phyloP scores from a whole-genome alignment of 2,797 vertebrate species.

The Champsocephalus gunnari region DNA sequence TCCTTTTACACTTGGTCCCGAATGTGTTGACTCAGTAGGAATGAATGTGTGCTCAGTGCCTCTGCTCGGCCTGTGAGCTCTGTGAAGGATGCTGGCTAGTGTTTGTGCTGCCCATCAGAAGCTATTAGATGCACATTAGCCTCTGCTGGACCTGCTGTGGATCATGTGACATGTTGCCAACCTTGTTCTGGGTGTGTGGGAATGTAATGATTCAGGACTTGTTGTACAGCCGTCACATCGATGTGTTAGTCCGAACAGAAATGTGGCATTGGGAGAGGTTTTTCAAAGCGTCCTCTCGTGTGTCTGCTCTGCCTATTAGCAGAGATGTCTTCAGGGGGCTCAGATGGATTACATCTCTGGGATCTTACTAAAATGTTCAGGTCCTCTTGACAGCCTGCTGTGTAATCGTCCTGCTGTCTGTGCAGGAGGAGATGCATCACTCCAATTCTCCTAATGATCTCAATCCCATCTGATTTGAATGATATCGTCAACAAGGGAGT shows the following conservation, averaged over 20 bases:
- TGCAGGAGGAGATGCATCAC: conserved; percentile 14
- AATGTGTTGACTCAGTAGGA: conserved; percentile 1
- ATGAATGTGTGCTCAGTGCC: background rate
- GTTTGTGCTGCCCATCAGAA: conserved; percentile 37
- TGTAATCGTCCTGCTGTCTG: conserved; percentile 32
- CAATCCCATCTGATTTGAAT: background rate
- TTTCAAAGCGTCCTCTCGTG: conserved; percentile 24
- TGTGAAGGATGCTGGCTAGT: background rate
- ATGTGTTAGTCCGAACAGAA: conserved; percentile 27
- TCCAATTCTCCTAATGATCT: conserved; percentile 10
- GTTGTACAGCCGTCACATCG: conserved; percentile 47
- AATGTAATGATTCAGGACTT: conserved; percentile 63
- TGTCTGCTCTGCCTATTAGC: background rate
- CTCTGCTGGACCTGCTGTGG: conserved; percentile 39
- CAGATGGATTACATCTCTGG: conserved; percentile 45
- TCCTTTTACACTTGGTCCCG: background rate
- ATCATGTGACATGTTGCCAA: conserved; percentile 42
- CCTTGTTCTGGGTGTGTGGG: conserved; percentile 27
- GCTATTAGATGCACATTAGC: conserved; percentile 32
- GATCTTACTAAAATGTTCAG: conserved; percentile 35
- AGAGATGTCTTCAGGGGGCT: conserved; percentile 35
- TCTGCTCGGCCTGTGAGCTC: background rate
- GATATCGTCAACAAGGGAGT: background rate
- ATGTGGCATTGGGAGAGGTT: conserved; percentile 46
- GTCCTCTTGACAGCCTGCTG: conserved; percentile 15